Conservation (phyloP, 2,888 invertebrate species). For the Calameuta idolon region DNA sequence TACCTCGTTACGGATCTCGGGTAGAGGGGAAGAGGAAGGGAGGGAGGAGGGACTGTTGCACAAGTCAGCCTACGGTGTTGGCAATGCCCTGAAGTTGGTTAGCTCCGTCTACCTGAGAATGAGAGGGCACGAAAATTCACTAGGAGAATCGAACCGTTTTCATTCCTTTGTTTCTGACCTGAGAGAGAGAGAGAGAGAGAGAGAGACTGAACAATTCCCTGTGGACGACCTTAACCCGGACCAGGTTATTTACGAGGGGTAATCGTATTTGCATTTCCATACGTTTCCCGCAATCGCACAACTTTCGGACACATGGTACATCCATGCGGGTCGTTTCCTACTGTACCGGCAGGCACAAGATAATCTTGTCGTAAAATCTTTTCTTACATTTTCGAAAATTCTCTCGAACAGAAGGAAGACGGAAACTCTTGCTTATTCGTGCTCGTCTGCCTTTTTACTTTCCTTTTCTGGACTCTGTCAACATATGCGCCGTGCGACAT, state of each 20-base stretch:
- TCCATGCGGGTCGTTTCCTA: neutral
- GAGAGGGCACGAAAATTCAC: neutral
- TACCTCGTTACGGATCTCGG: neutral
- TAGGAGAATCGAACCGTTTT: neutral
- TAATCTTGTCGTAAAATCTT: neutral
- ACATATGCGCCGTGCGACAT: neutral
- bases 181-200: neutral
- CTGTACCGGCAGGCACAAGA: neutral
- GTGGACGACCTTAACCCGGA: neutral
- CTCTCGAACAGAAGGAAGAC: neutral
- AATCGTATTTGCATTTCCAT: conserved; percentile 2
- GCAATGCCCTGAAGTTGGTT: neutral
- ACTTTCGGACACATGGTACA: neutral
- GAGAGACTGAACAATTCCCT: neutral
- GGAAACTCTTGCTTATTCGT: neutral
- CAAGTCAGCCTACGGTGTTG: neutral
- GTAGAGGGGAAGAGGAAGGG: neutral
- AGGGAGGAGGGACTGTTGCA: neutral
- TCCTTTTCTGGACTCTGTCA: neutral
- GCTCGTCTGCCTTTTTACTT: neutral
- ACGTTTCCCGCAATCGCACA: neutral
- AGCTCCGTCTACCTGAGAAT: neutral
- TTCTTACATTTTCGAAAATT: neutral
- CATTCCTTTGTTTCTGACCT: neutral
- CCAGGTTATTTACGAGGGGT: conserved; percentile 3